Evolutionary conservation across 2,113 vertebrate genomes (phyloP).

Genomic region (Antechinus stuartii): DNA sequence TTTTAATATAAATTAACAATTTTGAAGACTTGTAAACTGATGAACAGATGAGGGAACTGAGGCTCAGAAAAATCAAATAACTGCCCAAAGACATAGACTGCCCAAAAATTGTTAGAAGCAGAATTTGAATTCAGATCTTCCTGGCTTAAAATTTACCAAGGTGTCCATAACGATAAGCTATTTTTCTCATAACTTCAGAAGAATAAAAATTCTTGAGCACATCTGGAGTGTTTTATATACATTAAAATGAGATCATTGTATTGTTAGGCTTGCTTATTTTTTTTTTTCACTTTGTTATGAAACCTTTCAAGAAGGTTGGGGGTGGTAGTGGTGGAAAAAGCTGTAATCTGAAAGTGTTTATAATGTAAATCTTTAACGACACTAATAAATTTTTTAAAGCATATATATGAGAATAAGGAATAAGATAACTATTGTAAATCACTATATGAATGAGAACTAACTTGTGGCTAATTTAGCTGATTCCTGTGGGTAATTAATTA

Average conservation of each 20-base stretch:
- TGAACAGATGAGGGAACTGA: neutral
- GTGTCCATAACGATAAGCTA: neutral
- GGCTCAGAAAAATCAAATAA: neutral
- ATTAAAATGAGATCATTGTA: neutral
- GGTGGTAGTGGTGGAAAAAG: neutral
- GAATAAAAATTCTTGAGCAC: neutral
- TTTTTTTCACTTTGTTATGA: neutral
- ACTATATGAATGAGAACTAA: neutral
- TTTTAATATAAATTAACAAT: neutral
- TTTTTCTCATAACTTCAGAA: neutral
- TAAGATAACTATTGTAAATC: neutral
- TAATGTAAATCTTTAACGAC: neutral
- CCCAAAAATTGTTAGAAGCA: neutral
- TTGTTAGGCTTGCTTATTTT: neutral
- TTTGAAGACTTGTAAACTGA: neutral
- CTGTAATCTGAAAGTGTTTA: neutral
- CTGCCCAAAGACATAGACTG: neutral
- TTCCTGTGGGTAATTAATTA: neutral
- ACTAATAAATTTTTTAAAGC: neutral
- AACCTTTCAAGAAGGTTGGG: neutral
- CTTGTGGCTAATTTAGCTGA: neutral
- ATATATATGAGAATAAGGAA: neutral
- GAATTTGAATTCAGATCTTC: neutral
- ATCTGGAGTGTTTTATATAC: neutral
- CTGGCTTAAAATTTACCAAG: neutral